Base-by-base conservation (phyloP, 2,888 invertebrate genomes). In the Gisinianus flammeolus region DNA sequence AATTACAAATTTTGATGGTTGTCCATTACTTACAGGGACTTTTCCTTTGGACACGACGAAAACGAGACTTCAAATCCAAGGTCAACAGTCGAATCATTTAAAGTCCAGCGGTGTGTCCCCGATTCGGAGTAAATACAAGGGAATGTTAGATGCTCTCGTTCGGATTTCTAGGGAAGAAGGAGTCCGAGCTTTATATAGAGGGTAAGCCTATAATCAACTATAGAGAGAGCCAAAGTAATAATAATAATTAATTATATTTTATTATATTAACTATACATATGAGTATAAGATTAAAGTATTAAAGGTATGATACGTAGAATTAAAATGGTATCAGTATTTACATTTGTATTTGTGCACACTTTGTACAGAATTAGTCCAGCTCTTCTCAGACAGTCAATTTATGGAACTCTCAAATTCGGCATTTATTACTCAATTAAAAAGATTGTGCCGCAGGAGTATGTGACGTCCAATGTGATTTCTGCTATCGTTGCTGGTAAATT, bases 1-100 rank as follows among this genome's bases (percentile, higher is more conserved):
- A 12, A 6, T n/a, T n/a, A 12, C 6, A 12, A 8, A 58, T 6
- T 58, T 8, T 58, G 22, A 6, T 44, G 44, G 6, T 44, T 16
- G 16, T 44, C 8, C 44, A 10, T 10, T n/a, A n/a, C 54, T 85
- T 86, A 19, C 85, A 94, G 96, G 96, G 83, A 97, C 97, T 58
- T 97, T 97, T 89, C 97, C 97, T n/a, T 93, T 97, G 85, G 97
- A 97, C 87, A 95, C 96, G 35, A 94, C 96, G 28, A 97, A 97
- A 89, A 97, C 96, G 24, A 91, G 97, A 83, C 90, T 97, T 28
- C 97, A 97, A 89, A 91, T 97, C 86, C 97, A 97, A 88, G 97
- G 97, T 0, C 97, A 97, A 88, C 92, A 91, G 86, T 90, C 93
- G 80, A 88, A 87, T 84, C 86, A 83, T 80, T 77, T 83, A 68